These are phyloP conservation scores for Pteria penguin DNA, from an alignment of 2,888 invertebrate genomes.

Conservation along the genomic window DNA sequence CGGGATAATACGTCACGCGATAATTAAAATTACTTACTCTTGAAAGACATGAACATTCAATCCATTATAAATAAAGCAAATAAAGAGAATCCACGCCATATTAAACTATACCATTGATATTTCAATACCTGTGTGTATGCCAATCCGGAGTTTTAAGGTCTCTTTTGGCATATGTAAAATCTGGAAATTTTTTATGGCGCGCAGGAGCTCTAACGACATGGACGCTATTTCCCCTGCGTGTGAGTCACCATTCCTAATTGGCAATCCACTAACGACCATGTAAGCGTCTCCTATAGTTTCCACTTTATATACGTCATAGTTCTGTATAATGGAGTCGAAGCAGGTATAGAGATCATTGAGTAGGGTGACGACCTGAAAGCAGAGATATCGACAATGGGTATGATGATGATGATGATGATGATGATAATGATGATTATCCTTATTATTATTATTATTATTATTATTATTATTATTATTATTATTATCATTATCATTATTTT, in stretches of 20 bases:
- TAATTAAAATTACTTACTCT: no score
- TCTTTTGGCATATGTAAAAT: conserved; percentile 74
- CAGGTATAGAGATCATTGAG: conserved; percentile 89
- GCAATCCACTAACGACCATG: conserved; percentile 79
- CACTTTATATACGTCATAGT: conserved; percentile 98
- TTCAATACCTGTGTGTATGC: conserved; percentile 77
- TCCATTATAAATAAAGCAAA: no score
- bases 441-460: no score
- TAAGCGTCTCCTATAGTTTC: conserved; percentile 79
- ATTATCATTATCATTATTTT: no score
- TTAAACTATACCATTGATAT: no score
- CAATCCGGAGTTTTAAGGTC: conserved; percentile 75
- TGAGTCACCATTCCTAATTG: conserved; percentile 75
- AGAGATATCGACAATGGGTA: no score
- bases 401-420: no score
- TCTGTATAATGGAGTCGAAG: conserved; percentile 96
- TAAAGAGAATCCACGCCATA: no score
- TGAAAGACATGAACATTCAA: no score
- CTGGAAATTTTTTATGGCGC: conserved; percentile 73
- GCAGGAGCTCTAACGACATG: conserved; percentile 77
- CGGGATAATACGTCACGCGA: no score
- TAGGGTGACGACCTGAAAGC: conserved; percentile 62
- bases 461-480: no score
- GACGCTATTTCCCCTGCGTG: conserved; percentile 80
- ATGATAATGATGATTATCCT: no score